phyloP scores from a whole-genome alignment of 2,113 vertebrate species.

The Agelaius tricolor region DNA sequence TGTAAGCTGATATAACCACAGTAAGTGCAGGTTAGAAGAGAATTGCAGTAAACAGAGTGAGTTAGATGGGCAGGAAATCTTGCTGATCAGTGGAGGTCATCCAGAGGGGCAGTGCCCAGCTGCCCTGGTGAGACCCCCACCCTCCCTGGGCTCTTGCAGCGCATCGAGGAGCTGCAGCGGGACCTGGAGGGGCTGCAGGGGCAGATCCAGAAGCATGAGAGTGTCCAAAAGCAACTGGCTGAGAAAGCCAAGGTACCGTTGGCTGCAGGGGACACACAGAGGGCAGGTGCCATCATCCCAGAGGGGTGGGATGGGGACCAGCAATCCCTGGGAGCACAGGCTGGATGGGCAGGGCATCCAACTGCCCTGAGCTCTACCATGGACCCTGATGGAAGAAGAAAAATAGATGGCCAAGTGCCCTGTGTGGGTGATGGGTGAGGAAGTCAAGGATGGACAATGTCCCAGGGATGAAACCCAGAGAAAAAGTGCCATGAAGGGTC shows the following conservation, averaged over 20 bases:
- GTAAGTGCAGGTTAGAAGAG: background rate
- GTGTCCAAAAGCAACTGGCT: background rate
- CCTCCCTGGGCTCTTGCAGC: background rate
- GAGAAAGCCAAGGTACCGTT: slow-evolving; percentile 34
- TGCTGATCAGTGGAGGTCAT: rapidly evolving
- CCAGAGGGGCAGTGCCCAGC: background rate
- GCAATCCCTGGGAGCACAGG: background rate
- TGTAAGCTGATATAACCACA: background rate
- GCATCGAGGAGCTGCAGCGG: slow-evolving; percentile 38
- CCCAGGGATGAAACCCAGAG: background rate
- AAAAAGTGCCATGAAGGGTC: rapidly evolving
- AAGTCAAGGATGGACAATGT: background rate
- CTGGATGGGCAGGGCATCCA: background rate
- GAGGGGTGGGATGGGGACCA: rapidly evolving
- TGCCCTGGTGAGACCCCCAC: background rate
- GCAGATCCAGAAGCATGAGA: slow-evolving; percentile 14
- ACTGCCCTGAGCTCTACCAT: rapidly evolving
- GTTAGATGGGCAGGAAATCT: background rate
- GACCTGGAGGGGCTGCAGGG: slow-evolving; percentile 23
- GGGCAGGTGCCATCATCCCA: background rate
- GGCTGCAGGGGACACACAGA: background rate
- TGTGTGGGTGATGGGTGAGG: background rate
- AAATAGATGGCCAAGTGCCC: background rate
- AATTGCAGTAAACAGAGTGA: background rate
- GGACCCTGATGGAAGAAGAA: background rate